These are phyloP conservation scores for Setophaga coronata DNA, from an alignment of 2,113 vertebrate genomes.

Conservation along the genomic window DNA sequence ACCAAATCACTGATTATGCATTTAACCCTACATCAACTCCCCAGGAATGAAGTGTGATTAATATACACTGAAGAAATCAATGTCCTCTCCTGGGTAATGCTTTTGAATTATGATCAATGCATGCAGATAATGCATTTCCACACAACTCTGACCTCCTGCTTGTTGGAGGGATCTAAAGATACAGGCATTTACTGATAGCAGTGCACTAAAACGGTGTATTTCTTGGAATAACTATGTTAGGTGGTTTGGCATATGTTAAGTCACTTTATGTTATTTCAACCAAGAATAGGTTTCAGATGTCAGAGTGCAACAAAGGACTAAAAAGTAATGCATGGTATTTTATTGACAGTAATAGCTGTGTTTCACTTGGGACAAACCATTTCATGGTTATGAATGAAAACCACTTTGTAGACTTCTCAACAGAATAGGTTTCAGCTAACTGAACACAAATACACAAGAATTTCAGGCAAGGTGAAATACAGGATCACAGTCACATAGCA, in stretches of 20 bases:
- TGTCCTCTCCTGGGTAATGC: constrained; percentile 14
- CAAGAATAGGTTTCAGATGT: not conserved
- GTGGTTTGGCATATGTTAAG: not conserved
- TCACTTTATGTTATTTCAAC: not conserved
- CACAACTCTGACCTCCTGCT: constrained; percentile 24
- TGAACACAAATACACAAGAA: not conserved
- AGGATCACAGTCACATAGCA: not conserved
- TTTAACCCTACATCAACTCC: not conserved
- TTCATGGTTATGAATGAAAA: not conserved
- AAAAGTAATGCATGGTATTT: not conserved
- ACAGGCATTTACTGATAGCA: not conserved
- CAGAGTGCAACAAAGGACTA: not conserved
- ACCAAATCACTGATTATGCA: not conserved
- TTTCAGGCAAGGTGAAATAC: not conserved
- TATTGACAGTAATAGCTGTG: not conserved
- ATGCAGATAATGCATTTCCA: constrained; percentile 27
- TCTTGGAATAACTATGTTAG: not conserved
- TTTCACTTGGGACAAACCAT: not conserved
- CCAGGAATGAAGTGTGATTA: constrained; percentile 28
- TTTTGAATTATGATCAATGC: constrained; percentile 45
- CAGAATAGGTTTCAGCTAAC: not conserved
- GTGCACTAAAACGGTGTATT: not conserved
- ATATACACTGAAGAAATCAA: constrained; percentile 45
- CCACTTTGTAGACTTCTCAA: not conserved
- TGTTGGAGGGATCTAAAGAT: not conserved